A percentile compares a stretch with the other conserved stretches of the same genome.
phyloP scores from a whole-genome alignment of 2,113 vertebrate species.

The Anoura caudifer region DNA sequence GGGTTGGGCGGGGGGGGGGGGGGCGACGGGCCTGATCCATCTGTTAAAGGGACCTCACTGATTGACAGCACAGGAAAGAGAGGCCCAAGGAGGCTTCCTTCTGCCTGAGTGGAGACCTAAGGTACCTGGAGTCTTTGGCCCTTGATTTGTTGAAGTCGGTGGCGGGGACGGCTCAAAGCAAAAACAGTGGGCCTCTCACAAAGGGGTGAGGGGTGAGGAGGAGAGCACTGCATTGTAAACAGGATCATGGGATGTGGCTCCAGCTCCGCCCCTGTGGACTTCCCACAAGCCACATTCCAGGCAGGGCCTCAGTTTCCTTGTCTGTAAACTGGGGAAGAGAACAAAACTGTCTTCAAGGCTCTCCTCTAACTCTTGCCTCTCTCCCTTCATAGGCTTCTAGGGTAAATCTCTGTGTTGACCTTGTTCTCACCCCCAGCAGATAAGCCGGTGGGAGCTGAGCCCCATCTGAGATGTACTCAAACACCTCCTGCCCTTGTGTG shows the following conservation, averaged over 20 bases:
- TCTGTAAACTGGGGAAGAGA: neutral
- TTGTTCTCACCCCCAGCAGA: neutral
- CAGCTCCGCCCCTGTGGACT: neutral
- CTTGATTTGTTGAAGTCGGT: neutral
- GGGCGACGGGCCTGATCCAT: neutral
- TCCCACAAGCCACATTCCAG: neutral
- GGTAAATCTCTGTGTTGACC: neutral
- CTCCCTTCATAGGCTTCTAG: neutral
- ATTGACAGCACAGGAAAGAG: neutral
- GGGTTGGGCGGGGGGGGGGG: slow-evolving; percentile 18
- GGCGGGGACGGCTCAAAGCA: neutral
- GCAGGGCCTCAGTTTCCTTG: neutral
- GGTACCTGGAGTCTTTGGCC: neutral
- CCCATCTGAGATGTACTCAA: neutral
- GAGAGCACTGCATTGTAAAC: fast-evolving
- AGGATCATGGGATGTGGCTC: neutral
- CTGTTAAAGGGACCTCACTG: slow-evolving; percentile 58
- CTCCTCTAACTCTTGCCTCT: neutral
- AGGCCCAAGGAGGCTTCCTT: neutral
- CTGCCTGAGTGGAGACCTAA: neutral
- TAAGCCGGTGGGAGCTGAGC: neutral
- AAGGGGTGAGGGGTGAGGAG: fast-evolving
- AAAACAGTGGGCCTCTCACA: neutral
- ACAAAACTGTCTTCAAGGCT: neutral
- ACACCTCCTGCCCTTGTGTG: neutral